A percentile compares a stretch with the other conserved stretches of the same genome.
Conservation (phyloP, 2,888 invertebrate genomes). For the Cerastis rubricosa region DNA sequence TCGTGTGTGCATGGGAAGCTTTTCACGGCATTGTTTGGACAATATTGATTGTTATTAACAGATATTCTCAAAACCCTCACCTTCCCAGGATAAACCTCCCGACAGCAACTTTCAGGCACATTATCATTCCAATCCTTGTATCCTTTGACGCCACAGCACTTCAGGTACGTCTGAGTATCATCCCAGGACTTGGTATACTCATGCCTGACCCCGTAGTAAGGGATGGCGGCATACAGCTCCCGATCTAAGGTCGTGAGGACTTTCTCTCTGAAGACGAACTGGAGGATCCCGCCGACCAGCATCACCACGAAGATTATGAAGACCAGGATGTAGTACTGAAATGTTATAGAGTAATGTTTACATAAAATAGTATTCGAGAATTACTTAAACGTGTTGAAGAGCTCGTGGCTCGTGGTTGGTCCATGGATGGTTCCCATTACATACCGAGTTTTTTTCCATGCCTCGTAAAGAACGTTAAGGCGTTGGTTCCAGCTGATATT, state of each 20-base stretch:
- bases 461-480: too few species aligned
- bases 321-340: slow-evolving; percentile 96
- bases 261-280: slow-evolving; percentile 97
- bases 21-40: not conserved
- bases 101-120: slow-evolving; percentile 95
- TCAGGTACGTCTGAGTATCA: slow-evolving; percentile 95
- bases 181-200: slow-evolving; percentile 96
- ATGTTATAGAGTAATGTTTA: slow-evolving; percentile 62
- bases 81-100: slow-evolving; percentile 91
- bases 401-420: too few species aligned
- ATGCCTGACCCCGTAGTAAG: slow-evolving; percentile 93
- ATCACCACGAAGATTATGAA: slow-evolving; percentile 97
- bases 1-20: not conserved
- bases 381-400: too few species aligned
- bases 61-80: slow-evolving; percentile 69
- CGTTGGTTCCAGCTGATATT: too few species aligned
- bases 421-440: too few species aligned
- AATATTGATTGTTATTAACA: not conserved
- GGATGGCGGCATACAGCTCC: slow-evolving; percentile 94
- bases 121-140: slow-evolving; percentile 94
- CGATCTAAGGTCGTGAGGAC: slow-evolving; percentile 94
- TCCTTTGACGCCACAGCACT: slow-evolving; percentile 96
- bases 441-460: too few species aligned
- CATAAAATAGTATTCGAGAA: not conserved
- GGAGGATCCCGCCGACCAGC: slow-evolving; percentile 97